Percentiles rank a stretch among this genome's conserved stretches.
These are phyloP conservation scores for Setophaga petechia DNA, from an alignment of 2,113 vertebrate genomes.

Conservation along the genomic window DNA sequence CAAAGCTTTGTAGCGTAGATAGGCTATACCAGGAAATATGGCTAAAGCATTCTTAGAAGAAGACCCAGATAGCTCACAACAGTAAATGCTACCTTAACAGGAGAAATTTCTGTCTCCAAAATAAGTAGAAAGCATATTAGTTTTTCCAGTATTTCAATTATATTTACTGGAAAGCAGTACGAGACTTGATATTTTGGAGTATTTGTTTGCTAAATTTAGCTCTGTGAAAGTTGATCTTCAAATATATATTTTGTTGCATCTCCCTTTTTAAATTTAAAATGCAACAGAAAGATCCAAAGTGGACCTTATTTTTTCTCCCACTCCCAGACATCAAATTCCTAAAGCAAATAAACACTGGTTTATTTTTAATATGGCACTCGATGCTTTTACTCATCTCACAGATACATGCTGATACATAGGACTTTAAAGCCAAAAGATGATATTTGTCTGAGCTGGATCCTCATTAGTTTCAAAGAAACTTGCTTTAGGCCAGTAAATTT, in stretches of 20 bases:
- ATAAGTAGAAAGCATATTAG: not conserved
- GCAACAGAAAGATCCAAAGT: not conserved
- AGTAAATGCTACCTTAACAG: not conserved
- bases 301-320: not conserved
- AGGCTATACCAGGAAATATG: not conserved
- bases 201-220: conserved; percentile 6
- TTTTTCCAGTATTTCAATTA: not conserved
- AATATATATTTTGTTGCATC: not conserved
- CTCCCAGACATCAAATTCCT: not conserved
- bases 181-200: not conserved
- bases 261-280: not conserved
- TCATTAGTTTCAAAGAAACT: not conserved
- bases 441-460: not conserved
- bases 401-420: not conserved
- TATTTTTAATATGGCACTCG: not conserved
- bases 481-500: not conserved
- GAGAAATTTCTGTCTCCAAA: not conserved
- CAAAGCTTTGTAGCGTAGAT: not conserved
- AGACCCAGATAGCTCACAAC: not conserved
- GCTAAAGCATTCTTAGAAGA: not conserved
- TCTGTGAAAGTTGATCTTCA: not conserved
- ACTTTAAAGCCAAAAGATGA: not conserved
- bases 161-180: not conserved
- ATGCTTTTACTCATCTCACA: not conserved
- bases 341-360: not conserved